Conservation (phyloP, 2,797 vertebrate species). For the Cottoperca gobio region DNA sequence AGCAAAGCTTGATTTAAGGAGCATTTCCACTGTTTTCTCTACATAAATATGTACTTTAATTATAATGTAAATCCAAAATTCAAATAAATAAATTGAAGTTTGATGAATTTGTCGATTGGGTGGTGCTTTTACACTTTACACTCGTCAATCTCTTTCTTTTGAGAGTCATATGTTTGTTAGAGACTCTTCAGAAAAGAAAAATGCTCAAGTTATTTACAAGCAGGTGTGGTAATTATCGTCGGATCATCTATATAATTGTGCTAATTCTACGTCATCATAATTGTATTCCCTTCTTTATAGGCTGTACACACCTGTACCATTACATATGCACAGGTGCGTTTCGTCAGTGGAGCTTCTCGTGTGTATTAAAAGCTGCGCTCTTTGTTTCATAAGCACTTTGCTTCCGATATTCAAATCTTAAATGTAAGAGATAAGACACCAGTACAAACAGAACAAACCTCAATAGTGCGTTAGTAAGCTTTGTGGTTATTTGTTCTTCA, state of each 20-base stretch:
- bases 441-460: neutral
- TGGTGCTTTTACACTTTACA: neutral
- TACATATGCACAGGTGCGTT: neutral
- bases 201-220: no score
- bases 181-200: no score
- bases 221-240: no score
- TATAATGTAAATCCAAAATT: conserved; percentile 29
- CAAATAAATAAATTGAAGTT: neutral
- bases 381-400: neutral
- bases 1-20: conserved; percentile 1
- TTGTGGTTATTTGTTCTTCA: neutral
- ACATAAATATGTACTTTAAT: neutral
- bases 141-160: neutral
- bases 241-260: no score
- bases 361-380: no score
- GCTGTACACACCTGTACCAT: neutral
- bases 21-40: neutral
- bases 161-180: no score
- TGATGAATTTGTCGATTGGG: neutral
- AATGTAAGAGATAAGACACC: neutral
- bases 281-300: no score
- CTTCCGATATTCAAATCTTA: neutral
- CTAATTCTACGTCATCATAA: no score
- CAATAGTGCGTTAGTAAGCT: fast-evolving
- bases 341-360: no score